phyloP scores from a whole-genome alignment of 2,113 vertebrate genomes.

The Stigmatopora nigra region DNA sequence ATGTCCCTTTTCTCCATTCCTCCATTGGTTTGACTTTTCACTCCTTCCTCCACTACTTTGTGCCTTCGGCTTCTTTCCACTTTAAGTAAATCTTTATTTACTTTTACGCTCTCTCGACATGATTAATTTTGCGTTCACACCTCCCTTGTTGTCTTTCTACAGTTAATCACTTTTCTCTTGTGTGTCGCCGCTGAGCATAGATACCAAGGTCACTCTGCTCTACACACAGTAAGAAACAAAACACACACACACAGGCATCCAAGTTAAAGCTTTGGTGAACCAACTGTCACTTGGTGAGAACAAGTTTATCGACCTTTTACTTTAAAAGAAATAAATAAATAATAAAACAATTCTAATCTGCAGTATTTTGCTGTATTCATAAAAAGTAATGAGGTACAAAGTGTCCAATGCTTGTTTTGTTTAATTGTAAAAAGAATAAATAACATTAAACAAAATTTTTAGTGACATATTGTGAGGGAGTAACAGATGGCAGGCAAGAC shows the following conservation, averaged over 20 bases:
- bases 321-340: background rate
- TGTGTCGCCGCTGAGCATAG: conserved; percentile 49
- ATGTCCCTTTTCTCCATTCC: conserved; percentile 1
- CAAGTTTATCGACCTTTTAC: background rate
- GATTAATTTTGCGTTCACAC: conserved; percentile 16
- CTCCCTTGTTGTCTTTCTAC: conserved; percentile 31
- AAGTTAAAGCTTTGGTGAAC: background rate
- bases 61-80: conserved; percentile 2
- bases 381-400: too few relatives aligned
- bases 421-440: too few relatives aligned
- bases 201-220: conserved; percentile 58
- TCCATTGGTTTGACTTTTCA: conserved; percentile 15
- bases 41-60: conserved; percentile 15
- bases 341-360: too few relatives aligned
- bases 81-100: conserved; percentile 10
- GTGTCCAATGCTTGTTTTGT: too few relatives aligned
- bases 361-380: too few relatives aligned
- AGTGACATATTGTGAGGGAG: too few relatives aligned
- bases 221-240: conserved; percentile 37
- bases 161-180: conserved; percentile 54
- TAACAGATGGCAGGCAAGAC: too few relatives aligned
- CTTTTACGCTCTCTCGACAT: conserved; percentile 28
- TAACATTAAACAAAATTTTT: too few relatives aligned
- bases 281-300: background rate
- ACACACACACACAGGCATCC: conserved; percentile 23